Percentiles rank a stretch among this genome's conserved stretches.
These are phyloP conservation scores for Rhingia campestris DNA, from an alignment of 2,888 invertebrate genomes.

Conservation along the genomic window DNA sequence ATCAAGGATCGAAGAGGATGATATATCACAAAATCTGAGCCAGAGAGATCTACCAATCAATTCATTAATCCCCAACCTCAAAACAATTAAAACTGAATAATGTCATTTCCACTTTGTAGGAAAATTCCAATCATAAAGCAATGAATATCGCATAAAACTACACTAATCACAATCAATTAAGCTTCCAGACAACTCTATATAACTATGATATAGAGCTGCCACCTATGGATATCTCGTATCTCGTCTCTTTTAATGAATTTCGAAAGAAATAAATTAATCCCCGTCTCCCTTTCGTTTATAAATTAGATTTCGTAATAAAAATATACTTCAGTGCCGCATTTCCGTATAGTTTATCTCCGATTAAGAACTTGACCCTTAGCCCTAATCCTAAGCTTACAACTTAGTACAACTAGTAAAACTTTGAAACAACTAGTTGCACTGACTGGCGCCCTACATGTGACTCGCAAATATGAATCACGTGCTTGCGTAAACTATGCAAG, in stretches of 20 bases:
- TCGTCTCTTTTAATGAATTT: slow-evolving; percentile 3
- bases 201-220: slow-evolving; percentile 7
- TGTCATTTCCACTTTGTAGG: slow-evolving; percentile 18
- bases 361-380: too few relatives aligned
- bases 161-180: slow-evolving; percentile 8
- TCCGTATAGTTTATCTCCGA: too few relatives aligned
- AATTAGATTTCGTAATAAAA: too few relatives aligned
- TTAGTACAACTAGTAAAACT: not conserved
- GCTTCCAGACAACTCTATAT: slow-evolving; percentile 5
- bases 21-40: too few relatives aligned
- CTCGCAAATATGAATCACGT: slow-evolving; percentile 34
- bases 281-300: not conserved
- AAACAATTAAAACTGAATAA: not conserved
- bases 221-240: too few relatives aligned
- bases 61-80: not conserved
- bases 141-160: not conserved
- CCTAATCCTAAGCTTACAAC: too few relatives aligned
- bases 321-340: too few relatives aligned
- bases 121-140: slow-evolving; percentile 8
- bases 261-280: slow-evolving; percentile 21
- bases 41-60: not conserved
- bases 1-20: too few relatives aligned
- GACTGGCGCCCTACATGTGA: slow-evolving; percentile 39
- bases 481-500: not conserved
- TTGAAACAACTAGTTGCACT: not conserved